phyloP scores from a whole-genome alignment of 92 coral and sea anemone species.

The Parazoanthus swiftii region DNA sequence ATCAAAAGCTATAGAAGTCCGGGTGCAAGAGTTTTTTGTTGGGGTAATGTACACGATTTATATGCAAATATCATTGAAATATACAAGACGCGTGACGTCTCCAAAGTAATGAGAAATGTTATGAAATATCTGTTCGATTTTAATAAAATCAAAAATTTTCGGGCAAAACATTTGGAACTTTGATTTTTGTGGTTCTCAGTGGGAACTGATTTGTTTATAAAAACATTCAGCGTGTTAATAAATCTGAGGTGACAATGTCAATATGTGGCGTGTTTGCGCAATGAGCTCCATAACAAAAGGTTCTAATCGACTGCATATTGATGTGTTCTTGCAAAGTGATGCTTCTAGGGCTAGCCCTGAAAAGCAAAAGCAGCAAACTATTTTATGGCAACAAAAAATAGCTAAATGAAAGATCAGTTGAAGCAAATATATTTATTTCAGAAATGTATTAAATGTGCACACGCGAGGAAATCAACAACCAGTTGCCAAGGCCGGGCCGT shows the following conservation, averaged over 20 bases:
- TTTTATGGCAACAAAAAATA: neutral
- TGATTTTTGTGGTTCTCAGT: neutral
- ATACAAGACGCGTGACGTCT: neutral
- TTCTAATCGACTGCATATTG: neutral
- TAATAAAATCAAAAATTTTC: too few species aligned
- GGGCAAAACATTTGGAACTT: neutral
- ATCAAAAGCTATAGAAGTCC: neutral
- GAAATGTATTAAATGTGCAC: neutral
- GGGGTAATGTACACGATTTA: too few species aligned
- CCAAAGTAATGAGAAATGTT: neutral
- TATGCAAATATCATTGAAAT: neutral
- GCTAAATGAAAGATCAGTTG: neutral
- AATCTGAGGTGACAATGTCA: neutral
- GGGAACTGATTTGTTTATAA: neutral
- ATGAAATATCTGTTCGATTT: neutral
- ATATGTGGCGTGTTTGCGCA: conserved; percentile 7
- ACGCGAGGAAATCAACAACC: conserved; percentile 23
- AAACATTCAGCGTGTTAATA: neutral
- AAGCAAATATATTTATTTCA: neutral
- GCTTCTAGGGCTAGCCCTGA: neutral
- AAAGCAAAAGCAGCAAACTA: neutral
- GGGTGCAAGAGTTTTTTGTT: too few species aligned
- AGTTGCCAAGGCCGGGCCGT: conserved; percentile 17
- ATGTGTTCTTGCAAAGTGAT: conserved; percentile 11
- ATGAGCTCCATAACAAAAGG: neutral